These are phyloP conservation scores for Drosophila anomelani DNA, from an alignment of 2,888 invertebrate genomes.

Conservation along the genomic window DNA sequence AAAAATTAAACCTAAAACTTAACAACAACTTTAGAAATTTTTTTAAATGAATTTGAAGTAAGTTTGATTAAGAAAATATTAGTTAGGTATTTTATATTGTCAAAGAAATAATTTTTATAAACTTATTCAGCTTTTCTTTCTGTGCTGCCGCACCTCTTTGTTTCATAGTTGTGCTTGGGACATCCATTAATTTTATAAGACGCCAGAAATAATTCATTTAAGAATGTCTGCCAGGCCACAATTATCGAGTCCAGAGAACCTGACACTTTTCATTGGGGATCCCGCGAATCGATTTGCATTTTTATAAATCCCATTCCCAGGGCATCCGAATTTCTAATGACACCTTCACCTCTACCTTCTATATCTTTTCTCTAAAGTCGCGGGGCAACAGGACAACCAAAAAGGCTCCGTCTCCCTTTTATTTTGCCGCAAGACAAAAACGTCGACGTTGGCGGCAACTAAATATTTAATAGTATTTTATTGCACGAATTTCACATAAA, in stretches of 20 bases:
- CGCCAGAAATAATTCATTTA: slow-evolving; percentile 83
- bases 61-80: background rate
- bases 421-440: slow-evolving; percentile 34
- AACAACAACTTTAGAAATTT: too few relatives aligned
- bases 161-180: slow-evolving; percentile 63
- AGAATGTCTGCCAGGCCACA: slow-evolving; percentile 51
- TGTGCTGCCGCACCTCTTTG: slow-evolving; percentile 31
- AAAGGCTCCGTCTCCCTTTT: slow-evolving; percentile 12
- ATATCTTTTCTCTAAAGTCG: background rate
- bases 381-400: slow-evolving; percentile 23
- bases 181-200: slow-evolving; percentile 83
- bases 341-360: background rate
- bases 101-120: background rate
- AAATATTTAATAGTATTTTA: slow-evolving; percentile 84
- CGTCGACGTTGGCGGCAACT: slow-evolving; percentile 70
- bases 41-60: background rate
- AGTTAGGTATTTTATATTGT: background rate
- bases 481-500: slow-evolving; percentile 84
- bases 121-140: background rate
- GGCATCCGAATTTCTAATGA: slow-evolving; percentile 34
- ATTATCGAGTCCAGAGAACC: slow-evolving; percentile 32
- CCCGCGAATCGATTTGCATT: slow-evolving; percentile 46
- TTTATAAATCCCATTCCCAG: slow-evolving; percentile 31
- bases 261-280: slow-evolving; percentile 27
- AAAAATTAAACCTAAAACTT: background rate